These are phyloP conservation scores for Gnathonemus longibarbis DNA, from an alignment of 2,113 vertebrate species.

Conservation along the genomic window DNA sequence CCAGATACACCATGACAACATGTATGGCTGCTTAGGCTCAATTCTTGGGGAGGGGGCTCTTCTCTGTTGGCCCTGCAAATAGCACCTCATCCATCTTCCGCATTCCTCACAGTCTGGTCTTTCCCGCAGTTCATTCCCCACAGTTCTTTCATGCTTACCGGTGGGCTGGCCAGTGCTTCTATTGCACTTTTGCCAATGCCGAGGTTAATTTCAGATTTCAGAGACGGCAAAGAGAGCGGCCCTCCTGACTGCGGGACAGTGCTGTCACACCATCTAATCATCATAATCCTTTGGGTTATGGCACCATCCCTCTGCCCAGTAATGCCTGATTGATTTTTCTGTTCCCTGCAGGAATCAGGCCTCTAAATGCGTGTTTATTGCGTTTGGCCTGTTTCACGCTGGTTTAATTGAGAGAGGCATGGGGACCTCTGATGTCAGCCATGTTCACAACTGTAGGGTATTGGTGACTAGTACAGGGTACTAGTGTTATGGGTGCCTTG, in stretches of 20 bases:
- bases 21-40: too few species aligned
- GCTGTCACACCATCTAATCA: constrained; percentile 18
- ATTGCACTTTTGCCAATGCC: not conserved
- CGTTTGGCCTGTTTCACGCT: not conserved
- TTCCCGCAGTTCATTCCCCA: not conserved
- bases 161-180: not conserved
- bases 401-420: not conserved
- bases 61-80: not conserved
- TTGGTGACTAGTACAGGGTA: not conserved
- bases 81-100: not conserved
- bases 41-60: not conserved
- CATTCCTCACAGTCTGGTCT: not conserved
- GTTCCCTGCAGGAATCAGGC: not conserved
- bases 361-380: not conserved
- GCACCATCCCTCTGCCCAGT: constrained; percentile 15
- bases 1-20: not conserved
- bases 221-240: not conserved
- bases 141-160: not conserved
- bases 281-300: constrained; percentile 25
- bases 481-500: not conserved
- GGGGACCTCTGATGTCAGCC: not conserved
- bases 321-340: constrained; percentile 28
- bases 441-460: not conserved
- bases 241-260: not conserved
- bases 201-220: constrained; percentile 21